phyloP scores from a whole-genome alignment of 2,888 invertebrate genomes.

The Halocaridina rubra region DNA sequence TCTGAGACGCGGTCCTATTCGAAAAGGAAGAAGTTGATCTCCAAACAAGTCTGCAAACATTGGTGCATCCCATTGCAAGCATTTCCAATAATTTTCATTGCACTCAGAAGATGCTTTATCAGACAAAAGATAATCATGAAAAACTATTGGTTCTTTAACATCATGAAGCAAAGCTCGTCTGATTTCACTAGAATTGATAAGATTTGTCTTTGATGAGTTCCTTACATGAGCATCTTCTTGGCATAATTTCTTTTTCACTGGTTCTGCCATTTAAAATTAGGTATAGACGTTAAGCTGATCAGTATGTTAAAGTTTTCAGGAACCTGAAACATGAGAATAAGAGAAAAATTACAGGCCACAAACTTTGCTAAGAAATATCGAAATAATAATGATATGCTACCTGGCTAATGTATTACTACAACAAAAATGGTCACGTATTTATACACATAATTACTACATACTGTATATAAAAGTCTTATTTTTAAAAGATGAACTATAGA shows the following conservation, averaged over 20 bases:
- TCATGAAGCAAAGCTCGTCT: conserved; percentile 6
- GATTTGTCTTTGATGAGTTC: neutral
- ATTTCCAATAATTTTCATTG: conserved; percentile 24
- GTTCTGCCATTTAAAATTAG: neutral
- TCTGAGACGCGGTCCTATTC: neutral
- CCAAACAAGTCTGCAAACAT: conserved; percentile 25
- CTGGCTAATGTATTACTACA: neutral
- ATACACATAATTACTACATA: neutral
- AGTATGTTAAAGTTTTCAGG: neutral
- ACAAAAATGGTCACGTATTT: neutral
- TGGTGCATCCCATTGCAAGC: conserved; percentile 24
- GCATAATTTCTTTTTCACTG: neutral
- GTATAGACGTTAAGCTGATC: neutral
- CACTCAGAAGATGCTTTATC: neutral
- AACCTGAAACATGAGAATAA: neutral
- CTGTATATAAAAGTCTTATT: too few species aligned
- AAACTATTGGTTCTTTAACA: conserved; percentile 20
- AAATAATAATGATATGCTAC: neutral
- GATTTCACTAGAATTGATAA: neutral
- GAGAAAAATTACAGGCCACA: neutral
- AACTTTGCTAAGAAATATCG: too few species aligned
- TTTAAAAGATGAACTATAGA: too few species aligned
- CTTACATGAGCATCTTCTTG: neutral
- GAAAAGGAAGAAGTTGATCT: conserved; percentile 4
- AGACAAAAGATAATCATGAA: conserved; percentile 1